Evolutionary conservation across 35 echinoderm and acorn worm species (phyloP).

Genomic region (Apostichopus californicus): DNA sequence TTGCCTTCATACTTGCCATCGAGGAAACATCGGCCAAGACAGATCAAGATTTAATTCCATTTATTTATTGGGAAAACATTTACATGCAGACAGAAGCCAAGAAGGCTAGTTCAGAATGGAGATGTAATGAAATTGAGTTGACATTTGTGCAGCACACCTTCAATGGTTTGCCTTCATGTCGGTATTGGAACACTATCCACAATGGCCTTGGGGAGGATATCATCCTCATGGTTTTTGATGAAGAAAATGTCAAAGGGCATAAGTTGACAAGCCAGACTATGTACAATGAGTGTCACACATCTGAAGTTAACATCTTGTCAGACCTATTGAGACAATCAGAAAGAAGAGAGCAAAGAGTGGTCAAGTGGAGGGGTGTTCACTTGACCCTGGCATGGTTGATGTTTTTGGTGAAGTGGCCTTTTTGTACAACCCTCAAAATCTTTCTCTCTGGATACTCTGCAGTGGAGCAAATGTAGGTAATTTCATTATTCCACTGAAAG

Average conservation of each 20-base stretch:
- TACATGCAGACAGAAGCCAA: neutral
- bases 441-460: neutral
- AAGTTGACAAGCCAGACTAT: neutral
- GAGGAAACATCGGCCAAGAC: neutral
- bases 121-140: neutral
- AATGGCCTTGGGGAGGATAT: neutral
- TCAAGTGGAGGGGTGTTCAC: neutral
- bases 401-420: neutral
- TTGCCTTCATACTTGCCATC: neutral
- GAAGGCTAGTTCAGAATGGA: neutral
- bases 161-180: neutral
- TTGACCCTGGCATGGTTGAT: neutral
- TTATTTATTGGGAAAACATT: neutral
- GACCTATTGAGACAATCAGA: neutral
- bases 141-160: neutral
- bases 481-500: neutral
- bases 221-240: neutral
- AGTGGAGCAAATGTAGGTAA: neutral
- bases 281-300: neutral
- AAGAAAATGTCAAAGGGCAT: neutral
- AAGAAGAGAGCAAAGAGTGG: neutral
- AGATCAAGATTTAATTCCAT: neutral
- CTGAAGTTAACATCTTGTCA: neutral
- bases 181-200: neutral
- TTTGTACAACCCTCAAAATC: neutral